These are phyloP conservation scores for Cyclophora punctaria DNA, from an alignment of 2,888 invertebrate genomes.

Conservation along the genomic window DNA sequence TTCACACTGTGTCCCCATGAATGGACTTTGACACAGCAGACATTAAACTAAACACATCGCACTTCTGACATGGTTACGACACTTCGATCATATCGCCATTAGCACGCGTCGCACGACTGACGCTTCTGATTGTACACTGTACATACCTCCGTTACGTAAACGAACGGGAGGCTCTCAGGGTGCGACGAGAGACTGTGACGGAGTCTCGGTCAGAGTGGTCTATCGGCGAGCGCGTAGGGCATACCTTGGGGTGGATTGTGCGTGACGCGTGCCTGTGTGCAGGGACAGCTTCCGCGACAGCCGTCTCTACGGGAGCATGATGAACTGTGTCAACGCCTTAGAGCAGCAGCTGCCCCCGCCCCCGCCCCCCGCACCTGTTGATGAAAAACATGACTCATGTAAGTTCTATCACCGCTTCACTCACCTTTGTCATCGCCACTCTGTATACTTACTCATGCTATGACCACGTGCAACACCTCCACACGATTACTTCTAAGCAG, in stretches of 20 bases:
- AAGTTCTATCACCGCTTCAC: constrained; percentile 32
- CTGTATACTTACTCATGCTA: no score
- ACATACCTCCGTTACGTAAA: not conserved
- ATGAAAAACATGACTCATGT: constrained; percentile 71
- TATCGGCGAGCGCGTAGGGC: not conserved
- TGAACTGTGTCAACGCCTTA: constrained; percentile 95
- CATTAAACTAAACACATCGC: constrained; percentile 24
- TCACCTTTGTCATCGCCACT: constrained; percentile 9
- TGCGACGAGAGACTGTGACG: not conserved
- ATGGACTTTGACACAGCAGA: constrained; percentile 24
- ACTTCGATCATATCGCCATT: constrained; percentile 34
- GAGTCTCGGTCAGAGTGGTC: not conserved
- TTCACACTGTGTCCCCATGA: constrained; percentile 4
- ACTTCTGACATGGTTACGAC: constrained; percentile 18
- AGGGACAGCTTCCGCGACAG: constrained; percentile 94
- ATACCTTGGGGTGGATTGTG: constrained; percentile 13
- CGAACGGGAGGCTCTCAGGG: not conserved
- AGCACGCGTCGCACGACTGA: constrained; percentile 49
- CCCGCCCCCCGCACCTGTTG: constrained; percentile 64
- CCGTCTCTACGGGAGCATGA: constrained; percentile 95
- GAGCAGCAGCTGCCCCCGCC: constrained; percentile 90
- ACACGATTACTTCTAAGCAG: no score
- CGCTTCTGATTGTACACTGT: not conserved
- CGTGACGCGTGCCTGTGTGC: constrained; percentile 50
- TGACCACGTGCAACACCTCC: no score